A percentile compares a stretch with the other conserved stretches of the same genome.
phyloP scores from a whole-genome alignment of 2,888 invertebrate species.

The Apamea monoglypha region DNA sequence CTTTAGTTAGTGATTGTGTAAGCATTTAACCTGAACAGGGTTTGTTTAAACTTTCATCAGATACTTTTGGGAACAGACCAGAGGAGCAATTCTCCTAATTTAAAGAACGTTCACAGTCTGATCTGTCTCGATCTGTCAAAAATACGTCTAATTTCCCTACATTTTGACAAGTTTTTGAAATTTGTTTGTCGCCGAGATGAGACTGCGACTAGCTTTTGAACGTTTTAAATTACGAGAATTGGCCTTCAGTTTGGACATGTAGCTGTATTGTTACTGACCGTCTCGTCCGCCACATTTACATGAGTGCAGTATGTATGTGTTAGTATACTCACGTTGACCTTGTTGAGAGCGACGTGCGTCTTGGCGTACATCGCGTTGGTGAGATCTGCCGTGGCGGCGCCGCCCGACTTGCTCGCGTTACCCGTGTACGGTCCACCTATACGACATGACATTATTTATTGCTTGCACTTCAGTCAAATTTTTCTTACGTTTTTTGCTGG shows the following conservation, averaged over 20 bases:
- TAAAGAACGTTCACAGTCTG: too few relatives aligned
- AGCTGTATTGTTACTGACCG: background rate
- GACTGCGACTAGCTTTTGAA: too few relatives aligned
- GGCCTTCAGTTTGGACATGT: background rate
- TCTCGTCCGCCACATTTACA: background rate
- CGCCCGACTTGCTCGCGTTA: conserved; percentile 76
- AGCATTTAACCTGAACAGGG: background rate
- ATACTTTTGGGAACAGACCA: background rate
- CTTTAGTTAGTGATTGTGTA: background rate
- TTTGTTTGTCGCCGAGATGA: too few relatives aligned
- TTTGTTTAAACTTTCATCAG: background rate
- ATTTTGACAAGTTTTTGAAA: too few relatives aligned
- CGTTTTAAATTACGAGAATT: too few relatives aligned
- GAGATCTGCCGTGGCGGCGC: conserved; percentile 92
- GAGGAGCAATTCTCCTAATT: too few relatives aligned
- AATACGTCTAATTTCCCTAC: too few relatives aligned
- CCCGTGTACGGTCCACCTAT: conserved; percentile 78
- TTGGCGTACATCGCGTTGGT: conserved; percentile 96
- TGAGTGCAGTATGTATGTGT: background rate
- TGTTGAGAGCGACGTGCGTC: conserved; percentile 96
- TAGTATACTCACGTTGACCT: conserved; percentile 95
- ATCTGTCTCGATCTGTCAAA: too few relatives aligned
- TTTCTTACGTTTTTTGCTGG: background rate
- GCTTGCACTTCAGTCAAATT: background rate
- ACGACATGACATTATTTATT: background rate